Base-by-base conservation (phyloP, 2,888 invertebrate species). In the Eucera pruinosa region DNA sequence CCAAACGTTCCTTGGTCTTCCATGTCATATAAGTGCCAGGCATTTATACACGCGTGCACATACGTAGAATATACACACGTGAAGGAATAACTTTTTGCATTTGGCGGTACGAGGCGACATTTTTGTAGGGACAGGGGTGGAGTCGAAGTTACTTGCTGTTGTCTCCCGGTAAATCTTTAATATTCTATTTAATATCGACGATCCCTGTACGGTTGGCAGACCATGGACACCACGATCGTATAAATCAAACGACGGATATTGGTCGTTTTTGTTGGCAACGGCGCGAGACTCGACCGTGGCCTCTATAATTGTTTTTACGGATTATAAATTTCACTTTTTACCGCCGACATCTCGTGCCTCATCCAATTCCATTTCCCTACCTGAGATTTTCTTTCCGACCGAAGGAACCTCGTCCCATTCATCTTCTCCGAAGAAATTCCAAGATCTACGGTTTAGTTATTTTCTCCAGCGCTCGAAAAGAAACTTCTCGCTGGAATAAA, bases 301-400 rank as follows among this genome's bases (percentile, higher is more conserved):
- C 72, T 78, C 82, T 84, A 88, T 91, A 91, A 91, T 91, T 91
- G 91, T 91, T 91, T 91, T 91, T 90, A 90, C 89, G 90, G 90
- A 90, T 91, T 91, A 91, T 90, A 91, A 90, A 91, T 91, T 90
- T 90, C 85, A 74, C 85, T 87, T 89, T 77, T 75, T 61, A 36
- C 33, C 62, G 39, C 58, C 57, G 67, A 33, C 62, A 55, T 58
- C 60, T 45, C 45, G 18, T 39, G 20, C 13, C 43, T 47, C 43
- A 55, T 54, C 33, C 47, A 9, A 70, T 78, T 77, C 78, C 65
- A 67, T 68, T 79, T 75, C 71, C 73, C 76, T 70, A 72, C 67
- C 71, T 78, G 75, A 73, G 78, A 84, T 58, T 77, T 66, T 62
- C 82, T 76, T 73, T 47, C 61, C 65, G 36, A 57, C 47, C 45